These are phyloP conservation scores for Drosophila fulvimacula DNA, from an alignment of 2,888 invertebrate species.

Conservation along the genomic window DNA sequence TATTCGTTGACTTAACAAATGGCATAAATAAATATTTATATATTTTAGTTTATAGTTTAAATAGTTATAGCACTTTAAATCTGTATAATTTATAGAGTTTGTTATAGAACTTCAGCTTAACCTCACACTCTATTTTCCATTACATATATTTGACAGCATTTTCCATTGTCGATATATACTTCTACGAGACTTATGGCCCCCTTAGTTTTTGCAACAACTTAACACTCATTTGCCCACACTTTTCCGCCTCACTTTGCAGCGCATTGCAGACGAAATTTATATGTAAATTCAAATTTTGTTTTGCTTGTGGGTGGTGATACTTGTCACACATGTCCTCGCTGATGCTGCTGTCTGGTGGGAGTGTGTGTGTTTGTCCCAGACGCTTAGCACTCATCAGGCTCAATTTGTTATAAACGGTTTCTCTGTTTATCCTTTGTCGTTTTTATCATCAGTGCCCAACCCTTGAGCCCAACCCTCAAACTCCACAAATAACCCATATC, in stretches of 20 bases:
- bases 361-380: conserved; percentile 42
- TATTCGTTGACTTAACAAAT: too few relatives aligned
- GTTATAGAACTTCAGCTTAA: too few relatives aligned
- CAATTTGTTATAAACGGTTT: conserved; percentile 75
- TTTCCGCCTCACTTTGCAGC: conserved; percentile 33
- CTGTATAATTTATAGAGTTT: not conserved
- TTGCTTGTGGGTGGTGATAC: conserved; percentile 33
- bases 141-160: not conserved
- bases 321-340: conserved; percentile 74
- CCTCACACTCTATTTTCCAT: not conserved
- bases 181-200: not conserved
- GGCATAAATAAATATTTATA: too few relatives aligned
- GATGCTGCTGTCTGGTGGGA: conserved; percentile 47
- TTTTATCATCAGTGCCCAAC: conserved; percentile 51
- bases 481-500: conserved; percentile 62
- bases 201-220: conserved; percentile 11
- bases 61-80: not conserved
- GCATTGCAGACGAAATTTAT: conserved; percentile 71
- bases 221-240: conserved; percentile 45
- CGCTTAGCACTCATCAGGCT: conserved; percentile 76
- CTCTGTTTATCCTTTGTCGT: conserved; percentile 64
- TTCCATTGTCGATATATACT: not conserved
- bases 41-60: not conserved
- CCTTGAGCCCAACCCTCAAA: conserved; percentile 16
- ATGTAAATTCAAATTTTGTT: conserved; percentile 71